Conservation (phyloP, 1,140 invertebrate species). For the Drosophila teissieri region DNA sequence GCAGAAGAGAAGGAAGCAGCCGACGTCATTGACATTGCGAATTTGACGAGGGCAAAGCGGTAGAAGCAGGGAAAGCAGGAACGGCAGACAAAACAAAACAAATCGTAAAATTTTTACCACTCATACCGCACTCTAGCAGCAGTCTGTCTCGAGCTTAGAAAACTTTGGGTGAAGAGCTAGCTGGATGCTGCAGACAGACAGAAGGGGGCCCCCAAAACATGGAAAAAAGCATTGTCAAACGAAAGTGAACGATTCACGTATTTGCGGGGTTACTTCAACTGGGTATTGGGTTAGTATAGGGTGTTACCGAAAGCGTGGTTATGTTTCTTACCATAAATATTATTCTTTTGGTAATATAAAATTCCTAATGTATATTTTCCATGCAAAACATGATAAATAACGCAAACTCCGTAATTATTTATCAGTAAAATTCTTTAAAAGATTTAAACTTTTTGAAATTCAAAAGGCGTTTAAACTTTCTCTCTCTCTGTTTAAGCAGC, state of each 20-base stretch:
- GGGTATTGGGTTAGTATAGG: background rate
- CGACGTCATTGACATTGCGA: constrained; percentile 79
- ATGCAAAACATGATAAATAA: background rate
- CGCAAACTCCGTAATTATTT: background rate
- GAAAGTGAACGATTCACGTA: constrained; percentile 56
- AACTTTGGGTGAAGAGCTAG: constrained; percentile 27
- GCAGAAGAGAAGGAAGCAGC: constrained; percentile 10
- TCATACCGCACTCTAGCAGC: background rate
- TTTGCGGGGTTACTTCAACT: constrained; percentile 6
- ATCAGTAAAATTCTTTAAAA: no score
- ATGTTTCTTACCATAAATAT: no score
- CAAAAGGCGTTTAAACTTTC: background rate
- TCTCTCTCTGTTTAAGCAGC: constrained; percentile 3
- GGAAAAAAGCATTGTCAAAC: constrained; percentile 24
- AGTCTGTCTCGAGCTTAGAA: constrained; percentile 5
- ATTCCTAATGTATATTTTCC: no score
- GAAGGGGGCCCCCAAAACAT: constrained; percentile 33
- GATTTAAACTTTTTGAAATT: no score
- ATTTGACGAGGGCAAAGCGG: constrained; percentile 53
- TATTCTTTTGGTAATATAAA: no score
- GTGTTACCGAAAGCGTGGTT: background rate
- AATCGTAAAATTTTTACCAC: constrained; percentile 62
- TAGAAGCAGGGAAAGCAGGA: constrained; percentile 3
- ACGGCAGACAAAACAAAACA: constrained; percentile 69
- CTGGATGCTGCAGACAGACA: constrained; percentile 49